A percentile compares a stretch with the other conserved stretches of the same genome.
Conservation (phyloP, 2,888 invertebrate genomes). For the Tetranychus truncatus region DNA sequence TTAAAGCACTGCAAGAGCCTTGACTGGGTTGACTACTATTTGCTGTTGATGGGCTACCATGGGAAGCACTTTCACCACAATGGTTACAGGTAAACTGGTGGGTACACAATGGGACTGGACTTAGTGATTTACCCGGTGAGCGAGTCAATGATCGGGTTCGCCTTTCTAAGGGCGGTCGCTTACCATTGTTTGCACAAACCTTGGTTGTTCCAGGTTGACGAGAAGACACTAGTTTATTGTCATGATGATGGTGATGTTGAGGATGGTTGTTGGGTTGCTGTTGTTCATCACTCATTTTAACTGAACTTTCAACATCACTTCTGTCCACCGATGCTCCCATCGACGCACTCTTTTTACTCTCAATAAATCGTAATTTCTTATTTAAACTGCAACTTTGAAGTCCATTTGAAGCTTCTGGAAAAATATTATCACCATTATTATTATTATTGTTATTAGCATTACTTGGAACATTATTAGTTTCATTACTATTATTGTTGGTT, state of each 20-base stretch:
- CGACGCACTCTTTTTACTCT: neutral
- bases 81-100: constrained; percentile 20
- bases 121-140: neutral
- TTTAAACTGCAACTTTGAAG: neutral
- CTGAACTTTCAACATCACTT: too few relatives aligned
- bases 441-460: too few relatives aligned
- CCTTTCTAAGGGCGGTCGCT: neutral
- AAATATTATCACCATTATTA: too few relatives aligned
- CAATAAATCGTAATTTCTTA: neutral
- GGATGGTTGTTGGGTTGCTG: too few relatives aligned
- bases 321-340: too few relatives aligned
- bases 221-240: too few relatives aligned
- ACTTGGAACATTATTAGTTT: too few relatives aligned
- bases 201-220: too few relatives aligned
- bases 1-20: neutral
- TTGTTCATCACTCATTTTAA: too few relatives aligned
- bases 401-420: too few relatives aligned
- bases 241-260: too few relatives aligned
- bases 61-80: constrained; percentile 15
- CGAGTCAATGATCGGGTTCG: neutral
- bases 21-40: neutral
- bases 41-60: neutral
- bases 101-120: constrained; percentile 3
- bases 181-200: neutral
- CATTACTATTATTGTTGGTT: neutral